These are phyloP conservation scores for Polietes domitor DNA, from an alignment of 2,888 invertebrate genomes.

Conservation along the genomic window DNA sequence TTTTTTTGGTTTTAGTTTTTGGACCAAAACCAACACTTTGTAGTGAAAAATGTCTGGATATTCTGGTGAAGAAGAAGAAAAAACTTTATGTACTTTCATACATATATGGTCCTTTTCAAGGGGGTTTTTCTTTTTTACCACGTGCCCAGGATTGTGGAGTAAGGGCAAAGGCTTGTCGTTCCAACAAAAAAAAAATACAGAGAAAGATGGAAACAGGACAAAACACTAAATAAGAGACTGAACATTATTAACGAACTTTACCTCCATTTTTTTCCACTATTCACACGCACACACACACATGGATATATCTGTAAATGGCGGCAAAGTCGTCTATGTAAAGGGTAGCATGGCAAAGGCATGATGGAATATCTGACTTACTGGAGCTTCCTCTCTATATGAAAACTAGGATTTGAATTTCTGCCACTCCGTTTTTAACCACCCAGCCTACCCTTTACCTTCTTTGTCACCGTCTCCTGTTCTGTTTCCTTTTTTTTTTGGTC, in stretches of 20 bases:
- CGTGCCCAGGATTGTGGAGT: background rate
- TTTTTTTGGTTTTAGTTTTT: constrained; percentile 1
- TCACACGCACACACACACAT: background rate
- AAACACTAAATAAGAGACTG: constrained; percentile 47
- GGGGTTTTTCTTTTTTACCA: too few relatives aligned
- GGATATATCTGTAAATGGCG: background rate
- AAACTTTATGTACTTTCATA: background rate
- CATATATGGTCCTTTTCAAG: constrained; percentile 10
- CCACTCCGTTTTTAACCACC: background rate
- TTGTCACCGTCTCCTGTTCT: constrained; percentile 43
- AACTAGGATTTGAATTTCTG: background rate
- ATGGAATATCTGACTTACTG: background rate
- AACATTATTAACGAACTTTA: constrained; percentile 64
- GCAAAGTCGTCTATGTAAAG: constrained; percentile 27
- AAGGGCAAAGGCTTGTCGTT: background rate
- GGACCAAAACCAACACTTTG: constrained; percentile 31
- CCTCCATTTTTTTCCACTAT: constrained; percentile 24
- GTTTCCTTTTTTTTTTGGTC: background rate
- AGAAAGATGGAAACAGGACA: constrained; percentile 12
- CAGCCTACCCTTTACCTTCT: background rate
- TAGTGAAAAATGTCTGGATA: constrained; percentile 31
- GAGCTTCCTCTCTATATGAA: background rate
- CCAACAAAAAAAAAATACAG: background rate
- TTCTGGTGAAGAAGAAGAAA: background rate
- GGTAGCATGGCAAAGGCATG: background rate